These are phyloP conservation scores for Sitta europaea DNA, from an alignment of 2,113 vertebrate genomes.

Conservation along the genomic window DNA sequence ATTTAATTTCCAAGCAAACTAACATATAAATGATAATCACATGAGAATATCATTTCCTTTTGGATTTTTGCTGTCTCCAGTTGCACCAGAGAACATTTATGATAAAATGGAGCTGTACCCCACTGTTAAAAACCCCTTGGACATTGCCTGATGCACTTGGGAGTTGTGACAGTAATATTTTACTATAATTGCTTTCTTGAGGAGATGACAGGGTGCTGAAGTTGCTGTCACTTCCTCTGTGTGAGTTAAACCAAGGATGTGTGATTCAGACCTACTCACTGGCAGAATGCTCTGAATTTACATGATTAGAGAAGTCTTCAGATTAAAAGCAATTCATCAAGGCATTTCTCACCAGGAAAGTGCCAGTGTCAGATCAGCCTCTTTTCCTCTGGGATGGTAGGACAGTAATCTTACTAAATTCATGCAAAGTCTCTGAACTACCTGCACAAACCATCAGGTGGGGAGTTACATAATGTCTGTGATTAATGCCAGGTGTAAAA, in stretches of 20 bases:
- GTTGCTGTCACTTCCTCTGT: not conserved
- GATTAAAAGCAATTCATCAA: slow-evolving; percentile 1
- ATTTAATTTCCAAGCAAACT: not conserved
- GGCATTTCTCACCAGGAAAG: not conserved
- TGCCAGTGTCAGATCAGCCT: not conserved
- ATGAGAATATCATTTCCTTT: not conserved
- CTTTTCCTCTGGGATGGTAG: not conserved
- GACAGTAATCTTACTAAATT: not conserved
- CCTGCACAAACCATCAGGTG: not conserved
- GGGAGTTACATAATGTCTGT: not conserved
- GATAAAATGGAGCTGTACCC: not conserved
- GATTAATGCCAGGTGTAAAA: not conserved
- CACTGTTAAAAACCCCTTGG: not conserved
- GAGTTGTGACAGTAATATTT: not conserved
- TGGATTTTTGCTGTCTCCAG: not conserved
- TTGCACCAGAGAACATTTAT: not conserved
- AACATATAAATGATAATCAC: not conserved
- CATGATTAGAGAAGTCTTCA: not conserved
- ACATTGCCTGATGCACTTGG: not conserved
- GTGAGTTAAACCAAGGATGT: not conserved
- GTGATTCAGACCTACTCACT: not conserved
- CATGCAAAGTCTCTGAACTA: not conserved
- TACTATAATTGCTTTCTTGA: not conserved
- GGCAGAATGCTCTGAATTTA: not conserved
- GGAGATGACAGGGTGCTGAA: not conserved